Evolutionary conservation across 1,140 invertebrate species (phyloP).

Genomic region (Drosophila simulans): DNA sequence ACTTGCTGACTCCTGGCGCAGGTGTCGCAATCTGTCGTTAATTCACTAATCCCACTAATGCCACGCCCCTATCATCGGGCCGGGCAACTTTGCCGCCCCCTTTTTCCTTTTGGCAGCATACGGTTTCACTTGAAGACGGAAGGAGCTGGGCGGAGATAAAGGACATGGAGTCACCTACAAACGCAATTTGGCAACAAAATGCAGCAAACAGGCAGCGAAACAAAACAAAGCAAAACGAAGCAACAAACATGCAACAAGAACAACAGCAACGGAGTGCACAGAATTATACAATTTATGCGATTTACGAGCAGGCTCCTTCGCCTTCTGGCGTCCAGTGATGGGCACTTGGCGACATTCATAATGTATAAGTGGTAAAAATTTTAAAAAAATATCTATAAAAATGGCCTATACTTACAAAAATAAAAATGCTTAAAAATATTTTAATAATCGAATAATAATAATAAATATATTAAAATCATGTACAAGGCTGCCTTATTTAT

Average conservation of each 20-base stretch:
- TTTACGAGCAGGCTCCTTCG: conserved; percentile 68
- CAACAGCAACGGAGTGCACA: conserved; percentile 61
- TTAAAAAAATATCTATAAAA: not conserved
- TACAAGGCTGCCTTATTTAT: too few species aligned
- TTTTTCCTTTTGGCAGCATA: conserved; percentile 50
- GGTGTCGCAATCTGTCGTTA: conserved; percentile 48
- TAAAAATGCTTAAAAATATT: too few species aligned
- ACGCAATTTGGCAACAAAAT: conserved; percentile 80
- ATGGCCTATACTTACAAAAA: too few species aligned
- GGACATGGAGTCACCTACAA: conserved; percentile 69
- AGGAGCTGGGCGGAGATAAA: conserved; percentile 42
- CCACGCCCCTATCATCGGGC: conserved; percentile 60
- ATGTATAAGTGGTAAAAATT: not conserved
- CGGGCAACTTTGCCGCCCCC: not conserved
- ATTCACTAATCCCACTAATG: conserved; percentile 45
- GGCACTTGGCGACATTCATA: not conserved
- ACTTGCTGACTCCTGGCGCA: conserved; percentile 39
- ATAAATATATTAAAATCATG: not conserved
- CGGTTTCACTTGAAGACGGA: conserved; percentile 60
- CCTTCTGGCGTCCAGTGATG: conserved; percentile 34
- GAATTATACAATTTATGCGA: conserved; percentile 84
- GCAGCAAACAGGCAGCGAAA: conserved; percentile 47
- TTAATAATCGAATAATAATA: too few species aligned
- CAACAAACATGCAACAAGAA: conserved; percentile 48
- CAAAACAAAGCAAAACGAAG: conserved; percentile 17